Percentiles rank a stretch among this genome's conserved stretches.
These are phyloP conservation scores for Ormyrus nitidulus DNA, from an alignment of 2,888 invertebrate species.

Conservation along the genomic window DNA sequence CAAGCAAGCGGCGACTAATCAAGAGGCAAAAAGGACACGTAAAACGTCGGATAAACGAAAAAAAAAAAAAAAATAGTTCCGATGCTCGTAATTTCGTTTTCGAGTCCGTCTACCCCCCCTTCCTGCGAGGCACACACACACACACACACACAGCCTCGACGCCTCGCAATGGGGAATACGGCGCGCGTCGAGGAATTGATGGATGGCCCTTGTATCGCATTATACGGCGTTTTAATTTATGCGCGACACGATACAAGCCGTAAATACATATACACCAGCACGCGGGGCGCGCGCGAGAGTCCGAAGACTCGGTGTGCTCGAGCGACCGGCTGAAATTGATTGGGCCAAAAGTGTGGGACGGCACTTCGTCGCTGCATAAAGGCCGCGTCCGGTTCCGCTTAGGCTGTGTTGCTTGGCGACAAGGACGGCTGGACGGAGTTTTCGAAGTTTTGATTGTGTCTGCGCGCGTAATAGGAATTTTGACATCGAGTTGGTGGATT, in stretches of 20 bases:
- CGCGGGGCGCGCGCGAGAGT: background rate
- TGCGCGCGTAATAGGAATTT: too few relatives aligned
- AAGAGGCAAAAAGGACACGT: conserved; percentile 10
- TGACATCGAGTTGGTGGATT: too few relatives aligned
- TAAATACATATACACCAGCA: conserved; percentile 5
- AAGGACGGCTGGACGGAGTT: too few relatives aligned
- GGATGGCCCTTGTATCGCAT: conserved; percentile 31
- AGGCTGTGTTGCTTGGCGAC: too few relatives aligned
- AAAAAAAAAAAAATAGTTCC: background rate
- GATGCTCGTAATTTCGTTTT: background rate
- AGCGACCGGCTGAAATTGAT: conserved; percentile 37
- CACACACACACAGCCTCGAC: background rate
- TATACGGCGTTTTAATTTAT: conserved; percentile 45
- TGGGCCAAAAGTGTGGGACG: conserved; percentile 21
- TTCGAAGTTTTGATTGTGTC: too few relatives aligned
- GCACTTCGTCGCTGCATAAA: conserved; percentile 37
- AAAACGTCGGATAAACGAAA: conserved; percentile 28
- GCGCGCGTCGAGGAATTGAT: conserved; percentile 36
- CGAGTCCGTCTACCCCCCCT: background rate
- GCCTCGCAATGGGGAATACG: background rate
- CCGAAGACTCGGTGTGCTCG: background rate
- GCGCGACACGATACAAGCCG: conserved; percentile 21
- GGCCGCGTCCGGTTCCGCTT: conserved; percentile 34
- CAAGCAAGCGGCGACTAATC: background rate
- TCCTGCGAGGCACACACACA: too few relatives aligned